Evolutionary conservation across 2,888 invertebrate genomes (phyloP), one percentile per base, ranked within the genome.

Genomic region (Heliconius cydno): DNA sequence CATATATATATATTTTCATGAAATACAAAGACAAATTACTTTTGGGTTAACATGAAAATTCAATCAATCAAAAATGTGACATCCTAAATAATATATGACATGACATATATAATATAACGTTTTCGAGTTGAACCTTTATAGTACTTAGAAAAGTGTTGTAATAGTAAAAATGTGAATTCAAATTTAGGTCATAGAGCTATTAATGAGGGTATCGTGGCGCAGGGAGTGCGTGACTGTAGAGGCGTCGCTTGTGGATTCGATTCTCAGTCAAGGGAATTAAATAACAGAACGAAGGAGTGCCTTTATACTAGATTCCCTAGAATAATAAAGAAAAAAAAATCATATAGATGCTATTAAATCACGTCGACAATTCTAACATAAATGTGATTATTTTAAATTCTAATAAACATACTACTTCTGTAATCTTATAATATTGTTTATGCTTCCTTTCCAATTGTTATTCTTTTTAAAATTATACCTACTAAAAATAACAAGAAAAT

Each of bases 61-160:
- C 70, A 41, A 70, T 70, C 70, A 46, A 70, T 70, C 70, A 70
- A 46, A 70, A 70, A 70, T 46, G 25, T 41, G 70, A 46, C 70
- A 41, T 41, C 15, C n/a, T 13, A 46, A 70, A 70, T 70, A 70
- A 25, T 46, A 70, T 70, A 70, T 25, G 70, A 41, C 15, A n/a
- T n/a, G n/a, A n/a, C n/a, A n/a, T n/a, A n/a, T n/a, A n/a, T n/a
- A 41, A 70, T 7, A 68, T 46, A 41, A 41, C 38, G 15, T 38
- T 38, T 68, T 13, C 41, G 19, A 70, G 15, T 25, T 3, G 6
- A 1, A 19, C 41, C 25, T 41, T 28, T 15, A 65, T 3, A 28
- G 2, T 15, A 15, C 2, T 30, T 28, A 65, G 15, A 65, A 28
- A 52, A 52, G 6, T 19, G 52, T 7, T 52, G 7, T 19, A 52